phyloP scores from a whole-genome alignment of 1,140 invertebrate genomes.

The Anastrepha ludens region DNA sequence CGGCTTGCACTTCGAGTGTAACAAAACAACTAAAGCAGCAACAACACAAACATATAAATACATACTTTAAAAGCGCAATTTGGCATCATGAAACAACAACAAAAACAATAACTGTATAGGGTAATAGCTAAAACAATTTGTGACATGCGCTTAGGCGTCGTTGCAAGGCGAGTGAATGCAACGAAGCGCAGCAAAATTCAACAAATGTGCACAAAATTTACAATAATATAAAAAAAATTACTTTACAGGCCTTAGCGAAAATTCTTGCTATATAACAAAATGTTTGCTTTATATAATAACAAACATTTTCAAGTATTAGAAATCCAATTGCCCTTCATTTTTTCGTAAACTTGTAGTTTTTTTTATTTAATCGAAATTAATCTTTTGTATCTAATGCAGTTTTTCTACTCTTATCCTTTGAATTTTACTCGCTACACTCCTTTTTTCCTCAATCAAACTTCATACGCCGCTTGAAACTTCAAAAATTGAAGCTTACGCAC shows the following conservation, averaged over 20 bases:
- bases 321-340: no score
- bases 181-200: constrained; percentile 6
- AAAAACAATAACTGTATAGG: not conserved
- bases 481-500: no score
- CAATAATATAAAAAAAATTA: not conserved
- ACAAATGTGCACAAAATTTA: not conserved
- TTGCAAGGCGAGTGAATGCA: not conserved
- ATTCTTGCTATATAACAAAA: no score
- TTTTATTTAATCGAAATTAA: no score
- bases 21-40: not conserved
- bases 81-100: not conserved
- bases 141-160: not conserved
- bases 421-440: no score
- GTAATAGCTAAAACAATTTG: constrained; percentile 11
- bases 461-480: no score
- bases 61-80: not conserved
- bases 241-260: not conserved
- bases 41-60: not conserved
- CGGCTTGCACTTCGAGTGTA: constrained; percentile 27
- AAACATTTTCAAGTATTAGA: no score
- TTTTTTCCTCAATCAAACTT: no score
- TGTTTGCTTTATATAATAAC: no score
- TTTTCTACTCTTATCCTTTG: no score
- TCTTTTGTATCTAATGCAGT: no score
- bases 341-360: no score